Percentiles rank a stretch among this genome's conserved stretches.
phyloP scores from a whole-genome alignment of 2,888 invertebrate genomes.

The Aphodius granarius region DNA sequence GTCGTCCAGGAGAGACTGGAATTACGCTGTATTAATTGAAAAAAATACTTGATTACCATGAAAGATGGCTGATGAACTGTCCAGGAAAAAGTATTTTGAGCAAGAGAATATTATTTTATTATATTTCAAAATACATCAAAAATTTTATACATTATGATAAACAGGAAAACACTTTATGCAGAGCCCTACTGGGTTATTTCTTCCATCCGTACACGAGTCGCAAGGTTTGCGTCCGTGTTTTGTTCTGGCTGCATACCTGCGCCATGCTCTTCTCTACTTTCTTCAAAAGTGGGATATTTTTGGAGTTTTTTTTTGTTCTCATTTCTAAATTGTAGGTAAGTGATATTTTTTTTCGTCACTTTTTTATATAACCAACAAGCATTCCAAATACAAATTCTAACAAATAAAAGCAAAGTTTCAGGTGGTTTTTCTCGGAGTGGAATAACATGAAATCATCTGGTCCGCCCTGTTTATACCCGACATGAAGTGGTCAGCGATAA shows the following conservation, averaged over 20 bases:
- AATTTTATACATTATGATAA: neutral
- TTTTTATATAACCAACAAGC: slow-evolving; percentile 17
- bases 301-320: slow-evolving; percentile 9
- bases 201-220: slow-evolving; percentile 7
- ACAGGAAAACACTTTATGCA: slow-evolving; percentile 1
- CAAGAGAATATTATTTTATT: neutral
- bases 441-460: slow-evolving; percentile 21
- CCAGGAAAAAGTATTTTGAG: neutral
- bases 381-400: slow-evolving; percentile 20
- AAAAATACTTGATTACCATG: slow-evolving; percentile 76
- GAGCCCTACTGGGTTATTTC: slow-evolving; percentile 16
- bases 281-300: slow-evolving; percentile 14
- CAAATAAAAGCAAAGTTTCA: slow-evolving; percentile 15
- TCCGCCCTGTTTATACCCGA: slow-evolving; percentile 12
- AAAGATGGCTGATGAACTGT: slow-evolving; percentile 67
- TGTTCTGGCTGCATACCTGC: slow-evolving; percentile 11
- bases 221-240: slow-evolving; percentile 22
- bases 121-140: neutral
- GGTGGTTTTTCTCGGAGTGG: slow-evolving; percentile 18
- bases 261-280: slow-evolving; percentile 19
- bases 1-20: slow-evolving; percentile 78
- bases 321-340: slow-evolving; percentile 18
- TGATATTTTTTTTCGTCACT: slow-evolving; percentile 18
- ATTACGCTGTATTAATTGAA: slow-evolving; percentile 81
- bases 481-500: slow-evolving; percentile 10